These are phyloP conservation scores for Polypedilum vanderplanki DNA, from an alignment of 1,140 invertebrate genomes.

Conservation along the genomic window DNA sequence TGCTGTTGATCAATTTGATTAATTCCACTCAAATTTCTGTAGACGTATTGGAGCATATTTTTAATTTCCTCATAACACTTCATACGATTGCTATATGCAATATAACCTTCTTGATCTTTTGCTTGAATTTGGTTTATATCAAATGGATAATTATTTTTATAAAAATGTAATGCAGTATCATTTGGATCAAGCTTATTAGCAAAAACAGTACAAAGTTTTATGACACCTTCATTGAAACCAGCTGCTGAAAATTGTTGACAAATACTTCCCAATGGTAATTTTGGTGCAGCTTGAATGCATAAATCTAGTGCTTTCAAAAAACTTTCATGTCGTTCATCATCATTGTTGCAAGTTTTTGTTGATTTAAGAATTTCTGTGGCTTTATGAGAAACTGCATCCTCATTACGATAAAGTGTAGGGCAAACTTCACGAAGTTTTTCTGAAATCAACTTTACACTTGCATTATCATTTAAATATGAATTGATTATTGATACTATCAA, in stretches of 20 bases:
- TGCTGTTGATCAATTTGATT: slow-evolving; percentile 30
- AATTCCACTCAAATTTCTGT: slow-evolving; percentile 45
- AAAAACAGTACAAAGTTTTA: slow-evolving; percentile 78
- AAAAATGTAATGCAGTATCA: slow-evolving; percentile 80
- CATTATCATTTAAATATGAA: slow-evolving; percentile 89
- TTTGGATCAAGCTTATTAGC: slow-evolving; percentile 82
- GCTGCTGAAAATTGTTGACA: slow-evolving; percentile 58
- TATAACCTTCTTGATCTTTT: slow-evolving; percentile 65
- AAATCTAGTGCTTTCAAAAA: slow-evolving; percentile 73
- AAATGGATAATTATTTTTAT: slow-evolving; percentile 71
- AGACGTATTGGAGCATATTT: slow-evolving; percentile 69
- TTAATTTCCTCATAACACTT: slow-evolving; percentile 85
- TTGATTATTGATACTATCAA: slow-evolving; percentile 70
- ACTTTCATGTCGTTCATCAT: slow-evolving; percentile 62
- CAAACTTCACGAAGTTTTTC: slow-evolving; percentile 82
- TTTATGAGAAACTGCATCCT: slow-evolving; percentile 92
- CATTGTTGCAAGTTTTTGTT: slow-evolving; percentile 61
- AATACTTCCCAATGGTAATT: slow-evolving; percentile 41
- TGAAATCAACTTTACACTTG: slow-evolving; percentile 87
- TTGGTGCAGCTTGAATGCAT: slow-evolving; percentile 56
- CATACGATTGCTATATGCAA: slow-evolving; percentile 59
- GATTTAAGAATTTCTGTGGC: slow-evolving; percentile 82
- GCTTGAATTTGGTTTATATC: slow-evolving; percentile 41
- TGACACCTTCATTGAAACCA: slow-evolving; percentile 79
- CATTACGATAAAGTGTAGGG: slow-evolving; percentile 86